Base-by-base conservation (phyloP, 2,113 vertebrate genomes). In the Cacatua alba region DNA sequence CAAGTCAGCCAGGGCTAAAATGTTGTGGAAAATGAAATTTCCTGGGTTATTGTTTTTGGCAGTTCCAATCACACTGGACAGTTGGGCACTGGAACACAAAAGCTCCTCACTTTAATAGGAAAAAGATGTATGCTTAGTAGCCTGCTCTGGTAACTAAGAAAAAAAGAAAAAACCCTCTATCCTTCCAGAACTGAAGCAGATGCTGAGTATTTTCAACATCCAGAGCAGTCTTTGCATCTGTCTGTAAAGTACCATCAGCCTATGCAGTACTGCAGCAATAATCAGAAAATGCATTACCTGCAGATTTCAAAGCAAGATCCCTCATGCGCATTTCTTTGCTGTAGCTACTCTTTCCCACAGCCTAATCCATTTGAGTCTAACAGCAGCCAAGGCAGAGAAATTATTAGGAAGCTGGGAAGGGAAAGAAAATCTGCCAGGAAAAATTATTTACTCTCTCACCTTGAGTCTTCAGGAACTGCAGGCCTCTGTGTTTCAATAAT, bases 11-110 rank as follows among this genome's bases (percentile, higher is more conserved):
- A 82, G 77, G 68, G 57, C 86, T 94, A 90, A 93, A 94, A 68
- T 95, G 92, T 94, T 92, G 80, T 97, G 88, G 92, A 95, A 88
- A 93, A 94, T 93, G 92, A 88, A 83, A 95, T 97, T 92, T 95
- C 95, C 83, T 89, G 94, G 57, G 80, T 93, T 96, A 93, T 96
- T 91, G 62, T 31, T 94, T 86, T 86, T 96, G 95, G 95, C 95
- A 84, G 76, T 79, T 92, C 35, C 46, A 68, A 86, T 92, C 62
- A 48, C 48, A 16, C 67, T 6, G 94, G 92, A 91, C 94, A 93
- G 41, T n/a, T 63, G 95, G 92, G 80, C 90, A 88, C 80, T 95
- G 86, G 86, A 96, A 86, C 60, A 90, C 41, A 77, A 93, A 96
- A 86, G 69, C 68, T 92, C 44, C 84, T 79, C 69, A 21, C 10